A percentile compares a stretch with the other conserved stretches of the same genome.
These are phyloP conservation scores for Amblyteles armatorius DNA, from an alignment of 2,888 invertebrate genomes.

Conservation along the genomic window DNA sequence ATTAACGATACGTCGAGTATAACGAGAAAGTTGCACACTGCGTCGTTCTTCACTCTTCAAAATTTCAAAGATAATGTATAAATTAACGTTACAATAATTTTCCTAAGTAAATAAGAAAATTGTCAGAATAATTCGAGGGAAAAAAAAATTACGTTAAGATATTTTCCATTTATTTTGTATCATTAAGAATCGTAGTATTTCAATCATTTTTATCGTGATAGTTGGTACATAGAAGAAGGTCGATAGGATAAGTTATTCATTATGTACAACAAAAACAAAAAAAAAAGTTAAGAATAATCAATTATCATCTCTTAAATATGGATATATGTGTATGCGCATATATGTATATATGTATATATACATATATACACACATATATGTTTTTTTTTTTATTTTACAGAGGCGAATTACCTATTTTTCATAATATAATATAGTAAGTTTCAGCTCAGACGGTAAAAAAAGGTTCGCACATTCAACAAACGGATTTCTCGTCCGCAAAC, in stretches of 20 bases:
- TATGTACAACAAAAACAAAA: slow-evolving; percentile 74
- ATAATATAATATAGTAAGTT: slow-evolving; percentile 40
- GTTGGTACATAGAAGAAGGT: slow-evolving; percentile 45
- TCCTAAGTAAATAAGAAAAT: too few species aligned
- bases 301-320: slow-evolving; percentile 47
- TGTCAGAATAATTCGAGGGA: not conserved
- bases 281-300: slow-evolving; percentile 38
- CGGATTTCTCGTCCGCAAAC: too few species aligned
- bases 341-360: slow-evolving; percentile 27
- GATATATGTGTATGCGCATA: slow-evolving; percentile 69
- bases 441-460: slow-evolving; percentile 34
- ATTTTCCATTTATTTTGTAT: slow-evolving; percentile 52
- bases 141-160: slow-evolving; percentile 60
- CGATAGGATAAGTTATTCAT: slow-evolving; percentile 46
- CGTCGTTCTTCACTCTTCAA: too few species aligned
- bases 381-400: slow-evolving; percentile 72
- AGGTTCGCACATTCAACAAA: too few species aligned
- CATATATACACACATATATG: too few species aligned
- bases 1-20: too few species aligned
- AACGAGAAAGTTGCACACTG: too few species aligned
- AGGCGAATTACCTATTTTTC: slow-evolving; percentile 64
- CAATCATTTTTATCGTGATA: slow-evolving; percentile 49
- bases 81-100: too few species aligned
- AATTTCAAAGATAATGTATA: too few species aligned
- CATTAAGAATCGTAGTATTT: slow-evolving; percentile 52